Evolutionary conservation across 2,888 invertebrate species (phyloP).

Genomic region (Meiosimyza platycephala): DNA sequence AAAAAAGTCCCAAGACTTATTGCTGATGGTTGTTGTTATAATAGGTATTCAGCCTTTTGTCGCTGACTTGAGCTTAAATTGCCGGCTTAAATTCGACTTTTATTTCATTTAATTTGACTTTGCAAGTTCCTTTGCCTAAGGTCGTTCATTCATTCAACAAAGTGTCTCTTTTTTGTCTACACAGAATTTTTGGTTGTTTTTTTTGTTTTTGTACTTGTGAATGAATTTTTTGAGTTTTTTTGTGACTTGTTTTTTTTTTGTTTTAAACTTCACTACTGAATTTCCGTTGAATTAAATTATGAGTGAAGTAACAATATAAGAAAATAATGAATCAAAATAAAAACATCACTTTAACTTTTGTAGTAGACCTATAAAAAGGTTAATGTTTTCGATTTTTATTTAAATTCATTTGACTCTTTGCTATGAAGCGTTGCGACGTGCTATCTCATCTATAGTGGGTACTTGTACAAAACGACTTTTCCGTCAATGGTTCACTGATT

Average conservation of each 20-base stretch:
- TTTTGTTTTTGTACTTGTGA: not conserved
- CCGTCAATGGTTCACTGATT: no score
- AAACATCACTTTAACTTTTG: not conserved
- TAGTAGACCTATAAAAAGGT: not conserved
- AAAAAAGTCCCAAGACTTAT: no score
- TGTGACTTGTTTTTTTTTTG: no score
- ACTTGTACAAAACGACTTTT: no score
- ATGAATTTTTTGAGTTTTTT: no score
- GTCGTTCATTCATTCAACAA: not conserved
- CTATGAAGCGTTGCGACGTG: no score
- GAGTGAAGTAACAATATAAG: not conserved
- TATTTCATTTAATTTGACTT: no score
- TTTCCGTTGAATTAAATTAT: constrained; percentile 1
- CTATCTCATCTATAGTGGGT: no score
- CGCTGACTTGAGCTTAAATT: no score
- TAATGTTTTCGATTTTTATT: not conserved
- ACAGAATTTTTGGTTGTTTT: not conserved
- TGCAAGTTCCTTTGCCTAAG: not conserved
- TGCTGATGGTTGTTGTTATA: no score
- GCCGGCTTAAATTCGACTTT: no score
- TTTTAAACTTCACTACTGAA: not conserved
- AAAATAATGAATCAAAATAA: not conserved
- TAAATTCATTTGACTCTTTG: not conserved
- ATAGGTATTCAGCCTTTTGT: no score
- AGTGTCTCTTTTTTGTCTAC: not conserved